Base-by-base conservation (phyloP, 2,888 invertebrate genomes). In the Zaprionus bogoriensis region DNA sequence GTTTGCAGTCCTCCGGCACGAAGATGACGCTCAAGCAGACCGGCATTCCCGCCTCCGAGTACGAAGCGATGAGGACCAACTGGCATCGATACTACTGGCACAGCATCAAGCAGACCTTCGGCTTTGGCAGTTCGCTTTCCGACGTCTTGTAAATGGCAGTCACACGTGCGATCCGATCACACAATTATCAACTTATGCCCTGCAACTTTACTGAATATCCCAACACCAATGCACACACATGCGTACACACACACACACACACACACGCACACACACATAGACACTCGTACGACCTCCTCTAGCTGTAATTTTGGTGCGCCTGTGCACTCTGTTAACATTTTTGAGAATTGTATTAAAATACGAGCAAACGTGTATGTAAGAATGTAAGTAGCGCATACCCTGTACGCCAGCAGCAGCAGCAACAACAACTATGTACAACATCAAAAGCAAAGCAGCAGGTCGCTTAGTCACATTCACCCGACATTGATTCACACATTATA, bases 11-110 rank as follows among this genome's bases (percentile, higher is more conserved):
- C 19, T 98, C 98, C 89, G 95, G 95, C 87, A 99, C 99, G 0
- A 93, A 95, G 89, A 94, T 99, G 63, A 93, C 92, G 38, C 91
- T 99, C 46, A 93, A 92, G 38, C 99, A 99, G 91, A 94, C 93
- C 2, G 95, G 96, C 45, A 96, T 99, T 9, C 99, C 99, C 1
- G 91, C 93, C 4, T 92, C 93, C 52, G 98, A 96, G 90, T 93
- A 93, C 61, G 95, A 96, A 4, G 93, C 94, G 42, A 97, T 98
- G 30, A 93, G 93, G 83, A 93, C 94, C 61, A 99, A 99, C 87
- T 99, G 99, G 99, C 94, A 95, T 68, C 93, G 95, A 59, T 97
- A 98, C 91, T 99, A 99, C 90, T 98, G 98, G 94, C 95, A 97
- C 87, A 95, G 97, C 79, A 98, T 99, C 91, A 98, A 97, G 61